Conservation (phyloP, 2,888 invertebrate species). For the Drosophila nigricruria region DNA sequence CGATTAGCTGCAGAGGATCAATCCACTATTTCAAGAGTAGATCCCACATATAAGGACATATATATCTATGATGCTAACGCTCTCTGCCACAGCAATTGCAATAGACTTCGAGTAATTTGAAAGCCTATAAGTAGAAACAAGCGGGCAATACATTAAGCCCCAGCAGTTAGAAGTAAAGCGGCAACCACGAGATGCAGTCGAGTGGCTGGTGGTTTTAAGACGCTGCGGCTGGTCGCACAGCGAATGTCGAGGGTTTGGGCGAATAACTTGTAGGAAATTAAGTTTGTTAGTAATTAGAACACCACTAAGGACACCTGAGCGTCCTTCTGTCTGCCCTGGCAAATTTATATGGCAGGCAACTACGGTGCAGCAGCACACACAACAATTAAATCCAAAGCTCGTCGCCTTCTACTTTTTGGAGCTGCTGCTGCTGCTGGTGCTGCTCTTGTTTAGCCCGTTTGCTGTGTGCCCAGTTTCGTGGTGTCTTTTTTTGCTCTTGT, state of each 20-base stretch:
- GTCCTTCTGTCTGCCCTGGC: conserved; percentile 41
- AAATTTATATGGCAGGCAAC: conserved; percentile 61
- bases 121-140: not conserved
- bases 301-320: conserved; percentile 81
- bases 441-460: conserved; percentile 33
- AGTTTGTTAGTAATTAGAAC: conserved; percentile 81
- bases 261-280: conserved; percentile 80
- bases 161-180: conserved; percentile 9
- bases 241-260: conserved; percentile 47
- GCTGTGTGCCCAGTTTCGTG: conserved; percentile 27
- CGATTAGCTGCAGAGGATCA: not conserved
- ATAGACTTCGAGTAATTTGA: conserved; percentile 2
- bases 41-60: not conserved
- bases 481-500: conserved; percentile 26
- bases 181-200: conserved; percentile 19
- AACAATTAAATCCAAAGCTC: conserved; percentile 69
- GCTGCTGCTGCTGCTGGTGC: conserved; percentile 19
- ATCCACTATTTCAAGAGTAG: not conserved
- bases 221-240: not conserved
- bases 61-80: not conserved
- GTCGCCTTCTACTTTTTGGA: conserved; percentile 31
- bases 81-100: not conserved
- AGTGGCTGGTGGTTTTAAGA: conserved; percentile 21
- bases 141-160: conserved; percentile 12
- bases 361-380: conserved; percentile 35